Evolutionary conservation across 2,888 invertebrate genomes (phyloP), one percentile per base, ranked within the genome.

Genomic region (Drosophila limbata): DNA sequence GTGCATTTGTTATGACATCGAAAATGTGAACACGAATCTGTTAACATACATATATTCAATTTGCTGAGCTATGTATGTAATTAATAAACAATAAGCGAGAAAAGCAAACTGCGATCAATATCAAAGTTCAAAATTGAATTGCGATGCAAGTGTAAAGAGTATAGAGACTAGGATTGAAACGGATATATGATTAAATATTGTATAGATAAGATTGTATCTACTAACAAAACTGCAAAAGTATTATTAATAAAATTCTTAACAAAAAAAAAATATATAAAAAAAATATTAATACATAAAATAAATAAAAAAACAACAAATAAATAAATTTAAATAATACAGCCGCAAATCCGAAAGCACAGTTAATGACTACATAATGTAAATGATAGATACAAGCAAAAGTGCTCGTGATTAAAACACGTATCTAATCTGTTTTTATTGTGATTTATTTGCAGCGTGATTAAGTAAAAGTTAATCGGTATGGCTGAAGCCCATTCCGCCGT

Each of bases 401-500:
- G 39, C 28, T 25, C 53, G 33, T 45, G 47, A 66, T 66, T 61
- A 55, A 37, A 8, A 33, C 13, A 13, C 19, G 0, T 48, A 72
- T 77, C 78, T 77, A 48, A 76, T 77, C 69, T 57, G 15, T 28
- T 51, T 44, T 52, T 31, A 4, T 39, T 37, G 13, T n/a, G 19
- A 35, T 47, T 19, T 50, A 40, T 47, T 73, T 68, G 21, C 77
- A 76, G 76, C 44, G 31, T 5, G 15, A 15, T 55, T 64, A 35
- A 8, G 4, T 40, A 55, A 50, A 56, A 48, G 9, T 3, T 5
- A 67, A 17, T 65, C 77, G 80, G 52, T 78, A 99, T 99, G 99
- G 99, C 99, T 90, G 99, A 99, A 96, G 99, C 99, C 81, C 99
- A 99, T 94, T 96, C 97, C 76, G 99, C 99, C 61, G 99, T 99